Base-by-base conservation (phyloP, 2,113 vertebrate species). In the Ictalurus punctatus region DNA sequence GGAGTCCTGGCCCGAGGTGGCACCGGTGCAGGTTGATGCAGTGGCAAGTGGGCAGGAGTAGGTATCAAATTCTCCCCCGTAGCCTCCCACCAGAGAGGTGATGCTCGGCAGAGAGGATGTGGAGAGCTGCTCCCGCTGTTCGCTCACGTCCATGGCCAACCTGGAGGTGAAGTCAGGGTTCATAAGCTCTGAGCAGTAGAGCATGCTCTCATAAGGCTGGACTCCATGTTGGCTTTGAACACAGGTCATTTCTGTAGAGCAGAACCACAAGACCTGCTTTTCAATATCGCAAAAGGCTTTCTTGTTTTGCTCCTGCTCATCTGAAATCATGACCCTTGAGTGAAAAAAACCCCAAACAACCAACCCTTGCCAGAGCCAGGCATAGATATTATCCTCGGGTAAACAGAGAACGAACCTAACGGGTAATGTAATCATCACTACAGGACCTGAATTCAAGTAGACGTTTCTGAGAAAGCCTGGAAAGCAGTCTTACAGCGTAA, bases 181-280 rank as follows among this genome's bases (percentile, higher is more conserved):
- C 92, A 97, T 95, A 92, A 96, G 93, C 37, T 98, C 98, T 0
- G 94, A 88, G 65, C 92, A 93, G 94, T 95, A 95, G 73, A 92
- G 84, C 91, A 85, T 92, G 92, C 95, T 96, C 87, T 99, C 97
- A 44, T 95, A 96, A 88, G 95, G 90, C 92, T 94, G 93, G 88
- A 96, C 94, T 94, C 96, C 95, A 95, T 96, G 96, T 91, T 98
- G 97, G 3, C 97, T 95, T 95, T 98, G 97, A 90, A 98, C 96
- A 95, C 97, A 98, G 96, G 98, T 97, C 98, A 99, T 99, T 94
- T 96, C 97, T 98, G 92, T 89, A 34, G 85, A 87, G 82, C 87
- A 92, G 74, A 90, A 92, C 56, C 86, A 91, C 87, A 90, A 89
- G 63, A 89, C 74, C 79, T 88, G 80, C 76, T 86, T 91, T 86